Evolutionary conservation across 1,140 invertebrate genomes (phyloP).

Genomic region (Oreohelix idahoensis): DNA sequence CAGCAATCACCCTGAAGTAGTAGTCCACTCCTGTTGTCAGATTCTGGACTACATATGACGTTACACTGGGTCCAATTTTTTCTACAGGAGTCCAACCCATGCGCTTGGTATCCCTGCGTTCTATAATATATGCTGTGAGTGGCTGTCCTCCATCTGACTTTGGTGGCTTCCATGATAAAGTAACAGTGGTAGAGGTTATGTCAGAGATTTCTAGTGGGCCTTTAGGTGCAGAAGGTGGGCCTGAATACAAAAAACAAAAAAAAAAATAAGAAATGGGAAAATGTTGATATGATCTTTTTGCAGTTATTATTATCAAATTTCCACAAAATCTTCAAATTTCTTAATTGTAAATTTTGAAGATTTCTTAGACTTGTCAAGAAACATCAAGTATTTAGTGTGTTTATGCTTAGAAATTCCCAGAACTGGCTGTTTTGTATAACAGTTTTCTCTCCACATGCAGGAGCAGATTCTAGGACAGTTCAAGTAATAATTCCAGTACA

Average conservation of each 20-base stretch:
- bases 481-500: too few species aligned
- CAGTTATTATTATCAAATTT: too few species aligned
- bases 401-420: too few species aligned
- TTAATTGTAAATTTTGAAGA: too few species aligned
- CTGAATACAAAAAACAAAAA: conserved; percentile 41
- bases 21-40: conserved; percentile 93
- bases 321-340: too few species aligned
- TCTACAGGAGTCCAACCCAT: conserved; percentile 56
- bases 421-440: too few species aligned
- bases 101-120: conserved; percentile 80
- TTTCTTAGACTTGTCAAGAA: too few species aligned
- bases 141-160: conserved; percentile 90
- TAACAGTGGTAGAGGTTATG: conserved; percentile 71
- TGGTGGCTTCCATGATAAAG: conserved; percentile 78
- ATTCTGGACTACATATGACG: conserved; percentile 54
- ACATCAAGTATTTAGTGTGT: too few species aligned
- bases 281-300: too few species aligned
- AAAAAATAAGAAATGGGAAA: too few species aligned
- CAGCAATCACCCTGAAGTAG: conserved; percentile 93
- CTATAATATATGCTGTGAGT: conserved; percentile 93
- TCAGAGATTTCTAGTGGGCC: conserved; percentile 68
- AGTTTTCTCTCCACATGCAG: too few species aligned
- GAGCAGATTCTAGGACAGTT: too few species aligned
- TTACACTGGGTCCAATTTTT: conserved; percentile 51
- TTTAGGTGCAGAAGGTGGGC: conserved; percentile 79